These are phyloP conservation scores for Agonum fuliginosum DNA, from an alignment of 2,888 invertebrate species.

Conservation along the genomic window DNA sequence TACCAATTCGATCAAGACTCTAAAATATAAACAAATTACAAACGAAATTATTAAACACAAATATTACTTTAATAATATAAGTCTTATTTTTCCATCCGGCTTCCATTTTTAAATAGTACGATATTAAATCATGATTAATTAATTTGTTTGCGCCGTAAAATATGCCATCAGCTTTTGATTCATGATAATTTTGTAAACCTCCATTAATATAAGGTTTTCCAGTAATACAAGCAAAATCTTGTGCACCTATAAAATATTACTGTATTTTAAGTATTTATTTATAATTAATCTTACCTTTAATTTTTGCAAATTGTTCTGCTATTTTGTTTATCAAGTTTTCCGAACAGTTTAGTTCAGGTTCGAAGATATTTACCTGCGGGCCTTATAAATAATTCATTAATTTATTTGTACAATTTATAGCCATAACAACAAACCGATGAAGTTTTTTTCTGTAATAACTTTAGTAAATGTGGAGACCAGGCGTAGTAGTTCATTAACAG, in stretches of 20 bases:
- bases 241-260: slow-evolving; percentile 2
- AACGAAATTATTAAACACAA: slow-evolving; percentile 11
- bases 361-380: slow-evolving; percentile 66
- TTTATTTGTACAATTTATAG: not conserved
- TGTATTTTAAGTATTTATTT: not conserved
- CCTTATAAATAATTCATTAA: slow-evolving; percentile 64
- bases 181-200: slow-evolving; percentile 67
- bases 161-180: slow-evolving; percentile 66
- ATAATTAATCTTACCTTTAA: slow-evolving; percentile 61
- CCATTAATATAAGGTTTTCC: slow-evolving; percentile 67
- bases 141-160: slow-evolving; percentile 66
- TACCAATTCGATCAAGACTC: slow-evolving; percentile 70
- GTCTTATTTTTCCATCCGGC: slow-evolving; percentile 66
- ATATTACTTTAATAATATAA: slow-evolving; percentile 68
- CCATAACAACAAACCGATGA: slow-evolving; percentile 40
- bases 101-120: slow-evolving; percentile 63
- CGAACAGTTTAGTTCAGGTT: slow-evolving; percentile 68
- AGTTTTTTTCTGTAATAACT: slow-evolving; percentile 65
- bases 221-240: slow-evolving; percentile 56
- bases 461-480: slow-evolving; percentile 66
- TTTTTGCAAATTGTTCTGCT: slow-evolving; percentile 33
- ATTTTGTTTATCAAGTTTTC: slow-evolving; percentile 68
- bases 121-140: slow-evolving; percentile 66
- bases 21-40: slow-evolving; percentile 59
- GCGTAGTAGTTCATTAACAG: slow-evolving; percentile 66